Evolutionary conservation across 2,888 invertebrate genomes (phyloP), one percentile per base, ranked within the genome.

Genomic region (Eupeodes latifasciatus): DNA sequence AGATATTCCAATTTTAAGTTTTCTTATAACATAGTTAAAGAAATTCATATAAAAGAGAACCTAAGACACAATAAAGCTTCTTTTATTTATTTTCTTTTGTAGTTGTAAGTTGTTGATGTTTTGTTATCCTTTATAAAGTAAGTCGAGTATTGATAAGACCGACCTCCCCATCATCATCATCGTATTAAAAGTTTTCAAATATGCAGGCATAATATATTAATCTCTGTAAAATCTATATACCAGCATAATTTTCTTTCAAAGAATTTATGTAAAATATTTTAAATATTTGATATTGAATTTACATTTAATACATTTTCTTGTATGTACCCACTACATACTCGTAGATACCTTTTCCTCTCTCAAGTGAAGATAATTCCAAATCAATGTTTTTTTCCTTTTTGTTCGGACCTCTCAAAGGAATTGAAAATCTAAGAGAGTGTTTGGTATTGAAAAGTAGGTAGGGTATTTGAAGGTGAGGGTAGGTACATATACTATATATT

Each of bases 211-310:
- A 66, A 6, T 36, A 19, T 27, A 47, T 57, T 44, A 62, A 44
- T 16, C 64, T 61, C 10, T 16, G 40, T 5, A 16, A 44, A 62
- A 62, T 40, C 16, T 16, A 7, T 53, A 7, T 47, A 64, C 66
- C 66, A 66, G 66, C 1, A 66, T 47, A 66, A 66, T 66, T 19
- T 47, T 19, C 16, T 11, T 47, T 6, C 7, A 61, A 61, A 6
- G 40, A 62, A 40, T 62, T 16, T 64, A 9, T 16, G n/a, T 19
- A 19, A 10, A 19, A 16, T 5, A 27, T 51, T 67, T 53, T 55
- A 71, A 71, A 71, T 71, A 71, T 71, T 71, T 55, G 36, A 71
- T 55, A 71, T 71, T 40, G 36, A 69, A 53, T 53, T 51, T 69
- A 40, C 19, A 19, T 47, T 49, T 40, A n/a, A 36, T 3, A 36